Conservation (phyloP, 2,113 vertebrate genomes). For the Myrmecobius fasciatus region DNA sequence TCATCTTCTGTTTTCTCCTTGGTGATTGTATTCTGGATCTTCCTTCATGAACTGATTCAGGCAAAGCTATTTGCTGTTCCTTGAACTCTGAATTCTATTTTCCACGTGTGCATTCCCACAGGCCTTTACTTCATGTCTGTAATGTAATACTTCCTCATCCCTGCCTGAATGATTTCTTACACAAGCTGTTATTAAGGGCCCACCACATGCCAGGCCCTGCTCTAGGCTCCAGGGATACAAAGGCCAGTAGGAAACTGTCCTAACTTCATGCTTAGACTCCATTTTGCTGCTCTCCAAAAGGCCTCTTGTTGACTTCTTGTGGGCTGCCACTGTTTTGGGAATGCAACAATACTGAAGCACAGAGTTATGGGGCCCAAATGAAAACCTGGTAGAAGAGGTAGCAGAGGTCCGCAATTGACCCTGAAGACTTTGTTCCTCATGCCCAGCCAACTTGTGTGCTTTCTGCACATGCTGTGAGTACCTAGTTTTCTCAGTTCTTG, state of each 20-base stretch:
- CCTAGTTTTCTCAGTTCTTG: not conserved
- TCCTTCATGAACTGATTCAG: not conserved
- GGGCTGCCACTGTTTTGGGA: not conserved
- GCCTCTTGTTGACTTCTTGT: not conserved
- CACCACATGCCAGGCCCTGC: not conserved
- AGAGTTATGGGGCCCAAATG: not conserved
- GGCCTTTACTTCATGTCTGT: not conserved
- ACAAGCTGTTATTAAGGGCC: not conserved
- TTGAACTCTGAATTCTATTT: not conserved
- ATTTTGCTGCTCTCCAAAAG: not conserved
- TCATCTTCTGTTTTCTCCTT: not conserved
- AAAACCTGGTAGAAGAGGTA: not conserved
- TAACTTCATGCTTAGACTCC: not conserved
- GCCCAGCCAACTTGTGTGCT: not conserved
- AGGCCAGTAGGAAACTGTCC: not conserved
- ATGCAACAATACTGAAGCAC: not conserved
- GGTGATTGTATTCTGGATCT: not conserved
- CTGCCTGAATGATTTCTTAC: not conserved
- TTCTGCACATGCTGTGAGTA: not conserved
- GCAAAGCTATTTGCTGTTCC: not conserved
- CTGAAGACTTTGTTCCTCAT: not conserved
- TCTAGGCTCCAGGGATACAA: not conserved
- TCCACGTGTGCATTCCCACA: not conserved
- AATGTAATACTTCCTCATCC: not conserved
- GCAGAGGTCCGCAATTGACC: accelerated